These are phyloP conservation scores for Vidua chalybeata DNA, from an alignment of 2,113 vertebrate species.

Conservation along the genomic window DNA sequence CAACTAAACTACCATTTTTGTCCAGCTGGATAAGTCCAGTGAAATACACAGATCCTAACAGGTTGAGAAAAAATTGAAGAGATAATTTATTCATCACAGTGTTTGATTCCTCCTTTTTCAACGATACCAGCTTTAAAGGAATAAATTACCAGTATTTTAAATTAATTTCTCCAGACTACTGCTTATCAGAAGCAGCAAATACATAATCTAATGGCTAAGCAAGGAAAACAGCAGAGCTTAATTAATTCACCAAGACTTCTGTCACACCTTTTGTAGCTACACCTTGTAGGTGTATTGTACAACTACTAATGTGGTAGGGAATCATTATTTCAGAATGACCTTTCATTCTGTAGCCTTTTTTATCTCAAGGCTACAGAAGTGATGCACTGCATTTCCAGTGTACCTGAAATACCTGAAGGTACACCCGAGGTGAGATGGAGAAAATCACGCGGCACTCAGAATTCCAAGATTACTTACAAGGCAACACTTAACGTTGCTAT, in stretches of 20 bases:
- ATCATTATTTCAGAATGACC: too few species aligned
- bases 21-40: not conserved
- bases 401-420: not conserved
- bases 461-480: not conserved
- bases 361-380: not conserved
- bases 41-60: not conserved
- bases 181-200: not conserved
- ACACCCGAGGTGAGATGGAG: accelerated
- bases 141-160: not conserved
- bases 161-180: not conserved
- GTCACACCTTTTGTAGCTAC: not conserved
- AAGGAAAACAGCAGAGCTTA: not conserved
- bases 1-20: not conserved
- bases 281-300: not conserved
- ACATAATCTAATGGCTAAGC: not conserved
- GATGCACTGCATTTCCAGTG: not conserved
- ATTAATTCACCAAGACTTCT: not conserved
- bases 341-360: not conserved
- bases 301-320: too few species aligned
- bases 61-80: not conserved
- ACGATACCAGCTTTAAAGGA: not conserved
- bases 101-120: not conserved
- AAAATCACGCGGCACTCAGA: not conserved
- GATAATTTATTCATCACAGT: not conserved
- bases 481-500: not conserved